phyloP scores from a whole-genome alignment of 1,140 invertebrate genomes.

The Halyomorpha halys region DNA sequence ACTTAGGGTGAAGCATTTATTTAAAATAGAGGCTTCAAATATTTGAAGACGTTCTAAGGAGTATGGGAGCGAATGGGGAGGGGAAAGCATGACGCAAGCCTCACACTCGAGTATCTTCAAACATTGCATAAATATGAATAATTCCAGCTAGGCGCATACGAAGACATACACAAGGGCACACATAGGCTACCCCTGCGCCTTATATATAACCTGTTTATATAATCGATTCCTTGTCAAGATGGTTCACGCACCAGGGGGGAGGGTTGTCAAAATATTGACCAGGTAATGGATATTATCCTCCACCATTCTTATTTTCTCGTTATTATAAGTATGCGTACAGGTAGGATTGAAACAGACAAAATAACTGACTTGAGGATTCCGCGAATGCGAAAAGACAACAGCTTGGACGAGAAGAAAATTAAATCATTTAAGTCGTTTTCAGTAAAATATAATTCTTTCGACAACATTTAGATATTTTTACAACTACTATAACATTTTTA shows the following conservation, averaged over 20 bases:
- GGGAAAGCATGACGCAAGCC: conserved; percentile 6
- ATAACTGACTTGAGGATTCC: no score
- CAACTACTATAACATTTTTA: no score
- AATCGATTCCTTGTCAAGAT: conserved; percentile 20
- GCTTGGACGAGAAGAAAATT: no score
- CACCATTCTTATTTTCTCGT: no score
- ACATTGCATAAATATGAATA: conserved; percentile 22
- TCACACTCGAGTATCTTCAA: conserved; percentile 11
- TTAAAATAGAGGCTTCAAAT: no score
- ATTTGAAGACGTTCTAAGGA: background rate
- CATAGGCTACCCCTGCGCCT: background rate
- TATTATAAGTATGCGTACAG: no score
- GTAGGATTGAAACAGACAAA: no score
- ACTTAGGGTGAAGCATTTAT: no score
- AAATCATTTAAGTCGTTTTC: no score
- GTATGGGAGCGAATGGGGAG: background rate
- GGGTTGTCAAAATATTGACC: conserved; percentile 16
- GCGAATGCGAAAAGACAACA: no score
- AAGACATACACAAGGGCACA: background rate
- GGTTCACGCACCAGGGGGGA: background rate
- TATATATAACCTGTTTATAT: conserved; percentile 11
- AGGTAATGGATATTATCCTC: conserved; percentile 8
- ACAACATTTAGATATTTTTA: no score
- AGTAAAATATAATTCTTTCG: no score
- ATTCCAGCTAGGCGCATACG: background rate